A percentile compares a stretch with the other conserved stretches of the same genome.
These are phyloP conservation scores for Clarias macrocephalus DNA, from an alignment of 2,113 vertebrate species.

Conservation along the genomic window DNA sequence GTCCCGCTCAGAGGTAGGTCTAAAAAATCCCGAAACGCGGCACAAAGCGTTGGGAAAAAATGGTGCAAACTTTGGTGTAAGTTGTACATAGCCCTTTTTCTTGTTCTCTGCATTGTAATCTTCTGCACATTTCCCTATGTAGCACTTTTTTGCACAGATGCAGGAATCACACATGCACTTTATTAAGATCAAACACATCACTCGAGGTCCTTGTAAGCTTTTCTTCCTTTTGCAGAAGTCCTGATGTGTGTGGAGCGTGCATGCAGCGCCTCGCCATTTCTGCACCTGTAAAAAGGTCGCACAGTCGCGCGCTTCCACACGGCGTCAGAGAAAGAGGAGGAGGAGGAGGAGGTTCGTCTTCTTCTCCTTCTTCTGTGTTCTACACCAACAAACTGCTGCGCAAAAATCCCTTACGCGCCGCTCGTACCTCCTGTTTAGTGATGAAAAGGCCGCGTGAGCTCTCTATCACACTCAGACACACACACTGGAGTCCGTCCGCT, in stretches of 20 bases:
- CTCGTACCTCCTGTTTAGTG: not conserved
- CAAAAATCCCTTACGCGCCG: not conserved
- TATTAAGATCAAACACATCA: not conserved
- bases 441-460: not conserved
- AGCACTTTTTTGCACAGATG: slow-evolving; percentile 17
- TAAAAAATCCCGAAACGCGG: not conserved
- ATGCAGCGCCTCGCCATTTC: slow-evolving; percentile 66
- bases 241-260: slow-evolving; percentile 43
- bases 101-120: slow-evolving; percentile 4
- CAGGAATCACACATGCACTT: slow-evolving; percentile 30
- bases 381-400: slow-evolving; percentile 17
- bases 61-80: slow-evolving; percentile 56
- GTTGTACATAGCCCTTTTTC: not conserved
- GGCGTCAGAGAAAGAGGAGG: slow-evolving; percentile 36
- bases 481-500: not conserved
- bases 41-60: slow-evolving; percentile 16
- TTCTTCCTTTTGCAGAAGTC: slow-evolving; percentile 60
- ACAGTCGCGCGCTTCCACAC: slow-evolving; percentile 58
- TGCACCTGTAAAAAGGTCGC: slow-evolving; percentile 70
- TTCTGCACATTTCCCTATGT: slow-evolving; percentile 34
- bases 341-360: not conserved
- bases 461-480: not conserved
- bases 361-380: slow-evolving; percentile 6
- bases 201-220: slow-evolving; percentile 37
- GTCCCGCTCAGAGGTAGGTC: not conserved